Percentiles rank a stretch among this genome's conserved stretches.
Evolutionary conservation across 2,113 vertebrate genomes (phyloP).

Genomic region (Onychostruthus taczanowskii): DNA sequence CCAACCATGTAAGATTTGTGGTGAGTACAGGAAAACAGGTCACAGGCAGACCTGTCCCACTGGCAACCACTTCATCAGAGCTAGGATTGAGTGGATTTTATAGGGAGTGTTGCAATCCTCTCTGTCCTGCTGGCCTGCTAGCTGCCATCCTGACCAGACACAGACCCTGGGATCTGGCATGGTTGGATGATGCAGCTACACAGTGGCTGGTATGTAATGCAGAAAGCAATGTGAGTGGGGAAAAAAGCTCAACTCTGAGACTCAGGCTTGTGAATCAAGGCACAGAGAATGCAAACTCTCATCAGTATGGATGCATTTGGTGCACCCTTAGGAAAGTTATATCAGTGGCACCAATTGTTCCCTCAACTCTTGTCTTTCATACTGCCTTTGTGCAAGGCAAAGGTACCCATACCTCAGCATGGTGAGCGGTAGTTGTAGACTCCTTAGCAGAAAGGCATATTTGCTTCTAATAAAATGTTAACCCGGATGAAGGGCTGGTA

Average conservation of each 20-base stretch:
- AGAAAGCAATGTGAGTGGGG: background rate
- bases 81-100: background rate
- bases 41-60: background rate
- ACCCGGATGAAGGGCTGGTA: background rate
- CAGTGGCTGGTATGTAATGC: background rate
- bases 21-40: background rate
- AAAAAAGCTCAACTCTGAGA: background rate
- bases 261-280: background rate
- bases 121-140: background rate
- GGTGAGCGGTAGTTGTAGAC: background rate
- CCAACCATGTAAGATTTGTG: background rate
- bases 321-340: background rate
- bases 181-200: background rate
- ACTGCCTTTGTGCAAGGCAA: background rate
- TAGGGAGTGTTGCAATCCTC: background rate
- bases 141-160: background rate
- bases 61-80: background rate
- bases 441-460: background rate
- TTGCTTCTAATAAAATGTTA: conserved; percentile 23
- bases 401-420: fast-evolving
- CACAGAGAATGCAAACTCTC: background rate
- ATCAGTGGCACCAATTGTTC: background rate
- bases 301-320: background rate
- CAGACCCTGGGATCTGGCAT: no score
- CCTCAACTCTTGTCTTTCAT: background rate